Evolutionary conservation across 2,888 invertebrate species (phyloP), one percentile per base, ranked within the genome.

Genomic region (Thera obeliscata): DNA sequence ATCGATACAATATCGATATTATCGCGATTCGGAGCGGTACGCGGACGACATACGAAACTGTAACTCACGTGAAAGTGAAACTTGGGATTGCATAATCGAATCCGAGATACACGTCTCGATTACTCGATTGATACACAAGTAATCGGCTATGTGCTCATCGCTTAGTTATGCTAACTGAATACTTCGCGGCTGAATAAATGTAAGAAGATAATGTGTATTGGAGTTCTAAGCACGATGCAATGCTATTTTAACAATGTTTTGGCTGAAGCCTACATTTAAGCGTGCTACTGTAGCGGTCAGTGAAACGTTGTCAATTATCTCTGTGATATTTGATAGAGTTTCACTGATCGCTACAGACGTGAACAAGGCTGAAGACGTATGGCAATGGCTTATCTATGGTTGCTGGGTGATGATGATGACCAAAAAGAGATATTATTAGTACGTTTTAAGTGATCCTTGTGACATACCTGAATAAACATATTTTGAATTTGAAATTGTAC

Each of bases 11-110:
- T 74, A 73, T 71, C 74, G 74, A 79, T 74, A 73, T 61, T 65
- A 67, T 62, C 59, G 76, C 71, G 66, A 78, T 78, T 77, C 72
- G 77, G 75, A 78, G 75, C 81, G 74, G 69, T 67, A 70, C 78
- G 75, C 66, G 64, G 76, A 75, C 76, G 81, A 78, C 77, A 77
- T 75, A 75, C 81, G 72, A 86, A 89, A 88, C 84, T 81, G 85
- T 90, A 90, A 87, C 85, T 89, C 87, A 88, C 83, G 82, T 81
- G 87, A 92, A 92, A 92, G 92, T 92, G 93, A 92, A 91, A 91
- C 89, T 87, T 84, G 78, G 76, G 81, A 85, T 91, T 89, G 83
- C 82, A 84, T 84, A 89, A 84, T 79, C 76, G 76, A 79, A 81
- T 79, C 74, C 76, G 77, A 83, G 84, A 82, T 82, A 81, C 77